Evolutionary conservation across 2,888 invertebrate genomes (phyloP).

Genomic region (Rhorus exstirpatorius): DNA sequence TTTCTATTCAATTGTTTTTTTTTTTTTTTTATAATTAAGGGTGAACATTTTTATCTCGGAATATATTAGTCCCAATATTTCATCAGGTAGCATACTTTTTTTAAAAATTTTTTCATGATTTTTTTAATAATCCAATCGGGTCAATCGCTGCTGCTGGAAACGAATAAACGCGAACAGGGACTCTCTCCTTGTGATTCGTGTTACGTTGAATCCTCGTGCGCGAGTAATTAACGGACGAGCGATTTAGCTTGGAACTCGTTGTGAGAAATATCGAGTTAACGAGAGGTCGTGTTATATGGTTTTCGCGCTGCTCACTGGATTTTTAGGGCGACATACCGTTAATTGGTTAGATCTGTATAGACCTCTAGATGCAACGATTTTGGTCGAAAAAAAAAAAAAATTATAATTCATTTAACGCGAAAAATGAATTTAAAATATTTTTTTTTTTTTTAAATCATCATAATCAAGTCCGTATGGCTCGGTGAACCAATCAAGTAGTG

Average conservation of each 20-base stretch:
- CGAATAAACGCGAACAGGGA: background rate
- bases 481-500: too few species aligned
- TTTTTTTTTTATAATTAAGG: too few species aligned
- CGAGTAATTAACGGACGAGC: constrained; percentile 30
- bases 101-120: too few species aligned
- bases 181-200: background rate
- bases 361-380: constrained; percentile 3
- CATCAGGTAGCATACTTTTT: too few species aligned
- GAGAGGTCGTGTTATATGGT: constrained; percentile 37
- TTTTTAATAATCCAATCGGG: too few species aligned
- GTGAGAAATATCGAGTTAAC: constrained; percentile 45
- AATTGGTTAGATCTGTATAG: constrained; percentile 31
- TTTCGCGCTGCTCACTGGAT: constrained; percentile 73
- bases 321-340: constrained; percentile 73
- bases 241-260: constrained; percentile 22
- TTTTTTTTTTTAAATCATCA: background rate
- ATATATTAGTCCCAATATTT: too few species aligned
- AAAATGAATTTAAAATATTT: constrained; percentile 6
- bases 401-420: too few species aligned
- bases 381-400: background rate
- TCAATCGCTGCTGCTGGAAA: background rate
- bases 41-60: too few species aligned
- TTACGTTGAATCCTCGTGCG: too few species aligned
- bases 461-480: too few species aligned
- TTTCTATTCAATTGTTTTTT: too few species aligned